These are phyloP conservation scores for Mustelus asterias DNA, from an alignment of 2,113 vertebrate species.

Conservation along the genomic window DNA sequence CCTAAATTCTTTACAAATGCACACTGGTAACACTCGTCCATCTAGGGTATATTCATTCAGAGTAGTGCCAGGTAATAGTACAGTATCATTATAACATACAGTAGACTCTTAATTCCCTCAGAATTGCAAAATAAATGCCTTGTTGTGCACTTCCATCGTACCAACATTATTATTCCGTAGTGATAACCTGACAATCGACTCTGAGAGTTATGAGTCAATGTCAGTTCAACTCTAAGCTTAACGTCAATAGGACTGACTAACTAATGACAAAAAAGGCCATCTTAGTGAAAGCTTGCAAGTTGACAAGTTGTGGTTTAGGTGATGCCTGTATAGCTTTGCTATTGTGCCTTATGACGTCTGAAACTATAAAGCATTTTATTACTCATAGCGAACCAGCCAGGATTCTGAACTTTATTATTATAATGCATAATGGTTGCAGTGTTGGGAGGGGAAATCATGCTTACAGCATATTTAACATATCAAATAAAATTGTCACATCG, in stretches of 20 bases:
- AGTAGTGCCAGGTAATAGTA: neutral
- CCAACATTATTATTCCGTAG: neutral
- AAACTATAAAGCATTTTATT: neutral
- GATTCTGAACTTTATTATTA: neutral
- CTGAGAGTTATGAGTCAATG: neutral
- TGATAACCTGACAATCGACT: neutral
- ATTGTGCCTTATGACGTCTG: neutral
- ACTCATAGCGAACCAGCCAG: neutral
- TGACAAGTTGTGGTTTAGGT: neutral
- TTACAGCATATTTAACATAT: constrained; percentile 4
- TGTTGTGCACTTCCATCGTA: neutral
- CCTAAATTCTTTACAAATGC: neutral
- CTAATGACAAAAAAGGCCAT: neutral
- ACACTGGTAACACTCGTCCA: neutral
- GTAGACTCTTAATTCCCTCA: neutral
- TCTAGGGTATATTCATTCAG: neutral
- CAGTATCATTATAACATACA: neutral
- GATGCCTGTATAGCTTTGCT: neutral
- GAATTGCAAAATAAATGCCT: neutral
- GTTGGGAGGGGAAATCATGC: constrained; percentile 1
- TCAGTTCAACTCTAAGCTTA: neutral
- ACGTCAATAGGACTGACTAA: neutral
- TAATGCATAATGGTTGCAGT: neutral
- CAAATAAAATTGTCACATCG: constrained; percentile 22
- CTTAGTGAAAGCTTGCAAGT: neutral